Evolutionary conservation across 2,888 invertebrate genomes (phyloP), one percentile per base, ranked within the genome.

Genomic region (Caenorhabditis angaria): DNA sequence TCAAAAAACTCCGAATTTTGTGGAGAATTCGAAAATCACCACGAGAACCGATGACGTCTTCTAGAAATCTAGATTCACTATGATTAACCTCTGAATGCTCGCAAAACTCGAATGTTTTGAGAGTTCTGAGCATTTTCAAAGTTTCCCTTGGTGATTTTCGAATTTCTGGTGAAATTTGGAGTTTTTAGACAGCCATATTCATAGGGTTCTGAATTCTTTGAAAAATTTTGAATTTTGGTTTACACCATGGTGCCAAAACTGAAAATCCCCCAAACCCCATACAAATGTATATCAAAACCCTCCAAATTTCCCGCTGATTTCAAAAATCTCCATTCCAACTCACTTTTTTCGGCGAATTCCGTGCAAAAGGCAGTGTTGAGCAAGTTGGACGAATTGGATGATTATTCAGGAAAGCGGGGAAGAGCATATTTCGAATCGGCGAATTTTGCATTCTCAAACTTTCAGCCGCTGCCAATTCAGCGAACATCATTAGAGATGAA

Each of bases 401-500:
- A n/a, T n/a, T 41, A 2, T 41, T 5, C 41, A 41, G 10, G 14
- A 41, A 41, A 5, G 41, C 41, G 3, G 41, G 41, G 41, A 41
- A 41, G 8, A 41, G 5, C 41, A 66, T 58, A 53, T 47, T 48
- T 61, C 59, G 1, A 54, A 29, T 20, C 65, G 67, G 32, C 22
- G 63, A 50, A 24, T 47, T 32, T 63, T 50, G 22, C 50, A 50
- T 50, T 50, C 50, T 50, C 22, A 56, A 32, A 18, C 47, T 59
- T 61, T 69, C 65, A 41, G 56, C 70, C 10, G 64, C 71, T 32
- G 77, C 78, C 60, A 79, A 41, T 25, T 79, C 78, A 6, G 79
- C 79, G 60, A 79, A 75, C 76, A 77, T 77, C 70, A 75, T 74
- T 57, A 78, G 54, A 5, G 66, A 56, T 18, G 61, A 61, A 22